These are phyloP conservation scores for Chionodraco myersi DNA, from an alignment of 2,113 vertebrate genomes.

Conservation along the genomic window DNA sequence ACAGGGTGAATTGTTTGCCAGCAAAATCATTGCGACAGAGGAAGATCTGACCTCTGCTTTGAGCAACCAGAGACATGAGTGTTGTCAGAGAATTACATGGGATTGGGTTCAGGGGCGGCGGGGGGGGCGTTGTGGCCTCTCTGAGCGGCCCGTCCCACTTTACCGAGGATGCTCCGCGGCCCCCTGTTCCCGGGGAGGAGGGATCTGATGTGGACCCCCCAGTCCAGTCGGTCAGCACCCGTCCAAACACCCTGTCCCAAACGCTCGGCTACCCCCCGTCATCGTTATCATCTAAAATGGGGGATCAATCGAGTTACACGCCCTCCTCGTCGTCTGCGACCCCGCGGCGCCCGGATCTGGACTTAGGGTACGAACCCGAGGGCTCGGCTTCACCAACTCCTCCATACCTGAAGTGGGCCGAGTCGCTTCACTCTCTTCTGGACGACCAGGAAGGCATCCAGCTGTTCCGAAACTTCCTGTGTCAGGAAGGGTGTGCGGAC, in stretches of 20 bases:
- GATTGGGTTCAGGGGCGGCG: conserved; percentile 88
- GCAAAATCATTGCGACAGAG: conserved; percentile 76
- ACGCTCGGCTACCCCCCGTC: conserved; percentile 77
- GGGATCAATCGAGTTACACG: conserved; percentile 84
- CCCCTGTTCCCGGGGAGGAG: conserved; percentile 96
- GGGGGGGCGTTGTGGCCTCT: conserved; percentile 66
- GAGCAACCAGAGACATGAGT: conserved; percentile 82
- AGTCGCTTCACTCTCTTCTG: conserved; percentile 93
- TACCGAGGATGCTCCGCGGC: conserved; percentile 94
- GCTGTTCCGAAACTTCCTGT: conserved; percentile 93
- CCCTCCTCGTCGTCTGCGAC: conserved; percentile 83
- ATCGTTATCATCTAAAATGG: conserved; percentile 86
- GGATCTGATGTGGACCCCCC: conserved; percentile 78
- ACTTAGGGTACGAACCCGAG: conserved; percentile 96
- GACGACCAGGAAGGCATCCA: conserved; percentile 96
- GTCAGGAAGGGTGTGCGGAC: conserved; percentile 91
- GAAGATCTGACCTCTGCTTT: conserved; percentile 80
- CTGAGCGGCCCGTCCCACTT: conserved; percentile 84
- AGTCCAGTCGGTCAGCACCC: conserved; percentile 82
- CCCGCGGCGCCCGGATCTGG: conserved; percentile 90
- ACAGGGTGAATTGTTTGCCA: conserved; percentile 82
- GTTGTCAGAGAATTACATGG: conserved; percentile 89
- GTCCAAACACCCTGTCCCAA: conserved; percentile 73
- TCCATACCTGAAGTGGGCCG: conserved; percentile 94
- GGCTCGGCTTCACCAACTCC: conserved; percentile 94